Evolutionary conservation across 2,888 invertebrate species (phyloP).

Genomic region (Epirrhoe alternata): DNA sequence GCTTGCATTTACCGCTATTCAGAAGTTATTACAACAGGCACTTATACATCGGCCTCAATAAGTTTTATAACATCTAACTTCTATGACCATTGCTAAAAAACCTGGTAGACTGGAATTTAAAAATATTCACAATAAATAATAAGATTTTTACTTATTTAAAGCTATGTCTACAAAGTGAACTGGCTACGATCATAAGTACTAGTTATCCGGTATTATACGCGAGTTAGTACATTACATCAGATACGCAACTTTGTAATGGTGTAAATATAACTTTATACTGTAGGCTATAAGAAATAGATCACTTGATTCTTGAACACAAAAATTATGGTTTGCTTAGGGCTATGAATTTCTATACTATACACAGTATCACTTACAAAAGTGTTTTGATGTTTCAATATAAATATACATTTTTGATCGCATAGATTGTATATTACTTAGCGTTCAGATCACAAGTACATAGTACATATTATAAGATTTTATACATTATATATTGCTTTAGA

Average conservation of each 20-base stretch:
- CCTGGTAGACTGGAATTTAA: conserved; percentile 19
- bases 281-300: conserved; percentile 58
- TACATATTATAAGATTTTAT: conserved; percentile 52
- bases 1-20: conserved; percentile 14
- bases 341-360: conserved; percentile 58
- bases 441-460: conserved; percentile 63
- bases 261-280: conserved; percentile 59
- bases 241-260: conserved; percentile 40
- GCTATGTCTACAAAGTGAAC: conserved; percentile 27
- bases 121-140: conserved; percentile 16
- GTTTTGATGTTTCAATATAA: conserved; percentile 51
- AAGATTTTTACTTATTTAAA: conserved; percentile 13
- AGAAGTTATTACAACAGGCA: conserved; percentile 30
- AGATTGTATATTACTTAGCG: conserved; percentile 52
- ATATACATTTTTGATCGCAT: conserved; percentile 66
- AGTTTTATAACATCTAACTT: conserved; percentile 1
- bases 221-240: conserved; percentile 25
- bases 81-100: conserved; percentile 11
- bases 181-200: conserved; percentile 30
- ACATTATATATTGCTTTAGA: conserved; percentile 67
- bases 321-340: conserved; percentile 66
- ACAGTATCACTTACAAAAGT: conserved; percentile 55
- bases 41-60: conserved; percentile 14
- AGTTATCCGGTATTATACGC: conserved; percentile 23
- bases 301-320: conserved; percentile 68